A percentile compares a stretch with the other conserved stretches of the same genome.
Conservation (phyloP, 2,888 invertebrate genomes). For the Hesperia comma region DNA sequence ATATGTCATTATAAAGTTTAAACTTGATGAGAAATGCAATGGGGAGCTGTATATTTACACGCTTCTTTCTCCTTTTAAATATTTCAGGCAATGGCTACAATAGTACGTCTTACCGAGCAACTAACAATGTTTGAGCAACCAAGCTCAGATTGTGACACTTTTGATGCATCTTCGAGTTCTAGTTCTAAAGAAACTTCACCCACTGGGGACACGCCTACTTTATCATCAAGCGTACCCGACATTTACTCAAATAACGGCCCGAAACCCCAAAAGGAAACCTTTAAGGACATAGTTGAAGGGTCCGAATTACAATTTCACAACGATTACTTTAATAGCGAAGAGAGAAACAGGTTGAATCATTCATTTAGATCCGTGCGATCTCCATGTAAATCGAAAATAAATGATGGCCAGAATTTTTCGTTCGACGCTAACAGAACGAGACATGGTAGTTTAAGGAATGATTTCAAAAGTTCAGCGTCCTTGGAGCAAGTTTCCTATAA, state of each 20-base stretch:
- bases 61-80: not conserved
- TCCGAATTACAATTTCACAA: constrained; percentile 67
- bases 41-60: too few species aligned
- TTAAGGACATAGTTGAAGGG: constrained; percentile 52
- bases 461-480: constrained; percentile 64
- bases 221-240: constrained; percentile 69
- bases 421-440: constrained; percentile 60
- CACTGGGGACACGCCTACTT: constrained; percentile 68
- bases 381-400: constrained; percentile 51
- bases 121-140: constrained; percentile 86
- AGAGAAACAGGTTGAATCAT: constrained; percentile 58
- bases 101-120: constrained; percentile 91
- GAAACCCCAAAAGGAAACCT: constrained; percentile 44
- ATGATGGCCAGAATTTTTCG: constrained; percentile 58
- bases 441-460: constrained; percentile 59
- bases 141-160: constrained; percentile 88
- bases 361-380: constrained; percentile 66
- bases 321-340: constrained; percentile 71
- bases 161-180: constrained; percentile 84
- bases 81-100: constrained; percentile 86
- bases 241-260: constrained; percentile 53
- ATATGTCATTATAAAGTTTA: too few species aligned
- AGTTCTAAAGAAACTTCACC: constrained; percentile 86
- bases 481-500: constrained; percentile 68
- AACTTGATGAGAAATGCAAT: too few species aligned